Evolutionary conservation across 2,797 vertebrate species (phyloP), one percentile per base, ranked within the genome.

Genomic region (Margarornis squamiger): DNA sequence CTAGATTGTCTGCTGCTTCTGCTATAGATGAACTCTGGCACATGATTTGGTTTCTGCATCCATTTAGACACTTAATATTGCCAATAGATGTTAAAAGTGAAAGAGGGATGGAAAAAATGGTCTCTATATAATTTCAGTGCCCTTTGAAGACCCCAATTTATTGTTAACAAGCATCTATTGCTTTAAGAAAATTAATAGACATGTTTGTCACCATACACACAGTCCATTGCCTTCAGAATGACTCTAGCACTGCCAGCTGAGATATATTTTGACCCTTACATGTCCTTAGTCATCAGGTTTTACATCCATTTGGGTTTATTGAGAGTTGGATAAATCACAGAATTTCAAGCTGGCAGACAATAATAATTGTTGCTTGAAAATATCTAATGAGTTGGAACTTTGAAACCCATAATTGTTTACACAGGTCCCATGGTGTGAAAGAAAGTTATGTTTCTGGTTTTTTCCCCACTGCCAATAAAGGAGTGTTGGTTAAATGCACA

Each of bases 1-100:
- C 45, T 92, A 91, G 88, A 92, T 77, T 84, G 85, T 38, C 20
- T 96, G 63, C 52, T 95, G 48, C 63, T 78, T 71, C 61, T 41
- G 48, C 74, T 90, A 1, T 58, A 38, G 66, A 73, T 36, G 83
- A 94, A 82, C 90, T 95, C 80, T 63, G 80, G 62, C 63, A 71
- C 34, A 55, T 78, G 38, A 75, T 76, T 66, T 90, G 13, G 34
- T 94, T 94, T 95, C 86, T 94, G 29, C 43, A 81, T 90, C 45
- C 80, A 70, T 90, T 92, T 86, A 92, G 80, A 58, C 21, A 81
- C 30, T 92, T 88, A n/a, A 34, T 85, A 45, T 86, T 90, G 80
- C 70, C 71, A 95, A 62, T 63, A 48, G 36, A 86, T 76, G 43
- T 78, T 86, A 46, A 70, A 86, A 92, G 32, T 81, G 70, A 81